Evolutionary conservation across 2,888 invertebrate genomes (phyloP).

Genomic region (Apeira syringaria): DNA sequence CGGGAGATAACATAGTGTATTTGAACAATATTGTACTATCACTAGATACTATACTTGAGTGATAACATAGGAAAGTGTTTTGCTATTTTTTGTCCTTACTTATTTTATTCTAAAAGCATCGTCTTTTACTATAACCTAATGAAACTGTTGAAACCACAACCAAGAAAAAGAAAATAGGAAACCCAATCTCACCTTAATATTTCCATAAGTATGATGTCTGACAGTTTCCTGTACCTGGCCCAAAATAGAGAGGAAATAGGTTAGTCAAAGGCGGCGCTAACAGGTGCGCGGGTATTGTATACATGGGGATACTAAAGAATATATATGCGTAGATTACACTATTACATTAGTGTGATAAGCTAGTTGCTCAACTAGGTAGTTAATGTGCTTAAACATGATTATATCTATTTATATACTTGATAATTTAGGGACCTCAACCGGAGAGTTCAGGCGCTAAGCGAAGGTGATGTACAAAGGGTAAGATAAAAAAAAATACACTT

Average conservation of each 20-base stretch:
- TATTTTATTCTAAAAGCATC: too few relatives aligned
- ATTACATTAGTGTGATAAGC: slow-evolving; percentile 33
- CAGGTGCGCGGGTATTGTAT: slow-evolving; percentile 43
- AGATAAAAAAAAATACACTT: slow-evolving; percentile 66
- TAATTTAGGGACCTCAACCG: slow-evolving; percentile 42
- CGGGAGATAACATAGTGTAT: slow-evolving; percentile 50
- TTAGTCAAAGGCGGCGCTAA: slow-evolving; percentile 70
- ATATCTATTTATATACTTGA: slow-evolving; percentile 28
- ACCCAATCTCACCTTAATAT: slow-evolving; percentile 86
- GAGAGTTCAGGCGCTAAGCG: slow-evolving; percentile 33
- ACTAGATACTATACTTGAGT: too few relatives aligned
- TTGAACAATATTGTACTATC: slow-evolving; percentile 30
- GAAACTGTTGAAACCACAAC: slow-evolving; percentile 42
- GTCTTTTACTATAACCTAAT: too few relatives aligned
- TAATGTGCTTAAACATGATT: slow-evolving; percentile 29
- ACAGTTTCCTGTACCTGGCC: slow-evolving; percentile 88
- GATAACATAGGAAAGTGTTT: too few relatives aligned
- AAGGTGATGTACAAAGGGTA: slow-evolving; percentile 5
- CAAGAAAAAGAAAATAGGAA: slow-evolving; percentile 45
- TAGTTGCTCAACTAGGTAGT: slow-evolving; percentile 15
- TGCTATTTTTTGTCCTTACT: too few relatives aligned
- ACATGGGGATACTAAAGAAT: slow-evolving; percentile 25
- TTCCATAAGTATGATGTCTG: slow-evolving; percentile 88
- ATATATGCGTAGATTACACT: slow-evolving; percentile 23
- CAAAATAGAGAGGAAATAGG: slow-evolving; percentile 78